Conservation (phyloP, 2,797 vertebrate genomes). For the Sebastes oblongus region DNA sequence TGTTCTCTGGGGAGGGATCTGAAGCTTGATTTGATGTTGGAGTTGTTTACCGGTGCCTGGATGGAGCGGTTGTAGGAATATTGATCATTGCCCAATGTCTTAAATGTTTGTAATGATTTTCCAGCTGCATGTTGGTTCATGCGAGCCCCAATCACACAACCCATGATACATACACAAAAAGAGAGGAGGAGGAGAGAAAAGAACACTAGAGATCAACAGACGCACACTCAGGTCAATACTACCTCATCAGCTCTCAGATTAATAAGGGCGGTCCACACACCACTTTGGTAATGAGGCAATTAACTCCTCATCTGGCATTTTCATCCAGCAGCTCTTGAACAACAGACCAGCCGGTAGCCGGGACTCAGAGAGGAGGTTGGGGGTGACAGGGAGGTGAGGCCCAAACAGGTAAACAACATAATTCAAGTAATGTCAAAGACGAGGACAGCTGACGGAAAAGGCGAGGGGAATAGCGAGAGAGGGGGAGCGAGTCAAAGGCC, state of each 20-base stretch:
- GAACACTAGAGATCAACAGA: neutral
- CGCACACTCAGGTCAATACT: conserved; percentile 27
- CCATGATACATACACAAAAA: neutral
- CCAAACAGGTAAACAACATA: conserved; percentile 54
- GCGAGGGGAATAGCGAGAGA: conserved; percentile 35
- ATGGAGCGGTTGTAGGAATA: conserved; percentile 14
- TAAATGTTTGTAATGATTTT: conserved; percentile 38
- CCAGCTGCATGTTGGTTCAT: neutral
- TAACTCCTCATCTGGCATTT: conserved; percentile 61
- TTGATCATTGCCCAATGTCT: conserved; percentile 35
- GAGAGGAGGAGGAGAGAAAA: neutral
- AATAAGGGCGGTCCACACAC: conserved; percentile 61
- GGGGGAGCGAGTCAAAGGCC: conserved; percentile 38
- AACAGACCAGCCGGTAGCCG: conserved; percentile 15
- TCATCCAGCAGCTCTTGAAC: conserved; percentile 41
- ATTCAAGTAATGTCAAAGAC: conserved; percentile 56
- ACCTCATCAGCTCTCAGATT: conserved; percentile 61
- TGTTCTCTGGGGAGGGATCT: conserved; percentile 1
- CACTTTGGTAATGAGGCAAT: conserved; percentile 63
- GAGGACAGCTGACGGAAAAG: conserved; percentile 34
- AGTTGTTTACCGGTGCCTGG: conserved; percentile 22
- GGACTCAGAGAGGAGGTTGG: conserved; percentile 8
- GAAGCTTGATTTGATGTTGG: conserved; percentile 9
- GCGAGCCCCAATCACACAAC: neutral
- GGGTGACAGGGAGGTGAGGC: neutral